Base-by-base conservation (phyloP, 2,113 vertebrate genomes). In the Choloepus hoffmanni region DNA sequence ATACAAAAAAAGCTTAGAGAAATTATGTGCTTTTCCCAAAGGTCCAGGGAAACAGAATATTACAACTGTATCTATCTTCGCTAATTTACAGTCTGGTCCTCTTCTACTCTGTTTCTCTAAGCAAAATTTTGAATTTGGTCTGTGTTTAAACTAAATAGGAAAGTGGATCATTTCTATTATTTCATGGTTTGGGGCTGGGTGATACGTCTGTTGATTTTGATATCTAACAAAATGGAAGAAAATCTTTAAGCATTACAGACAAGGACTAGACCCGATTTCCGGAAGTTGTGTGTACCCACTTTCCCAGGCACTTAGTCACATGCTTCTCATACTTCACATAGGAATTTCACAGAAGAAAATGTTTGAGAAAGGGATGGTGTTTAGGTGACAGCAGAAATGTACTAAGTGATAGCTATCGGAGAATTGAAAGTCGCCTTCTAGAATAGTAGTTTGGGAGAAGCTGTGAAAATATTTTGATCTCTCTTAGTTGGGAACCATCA, bases 131-230 rank as follows among this genome's bases (percentile, higher is more conserved):
- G 28, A 81, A 70, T 94, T 95, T 85, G 36, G 28, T 36, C 15
- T 14, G 40, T 43, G 7, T 88, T 92, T 90, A 43, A 43, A 85
- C 50, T 78, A 79, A 95, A 74, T 30, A 53, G 21, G 6, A 88
- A 92, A 90, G 62, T 73, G 19, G 4, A 40, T 85, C 36, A 15
- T 83, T 92, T 77, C 85, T 78, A 81, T 96, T 89, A 83, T 92
- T 94, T 95, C 62, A 85, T 16, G 74, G 9, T 68, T 93, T 68
- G 67, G 19, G 62, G 5, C 21, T 79, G 55, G 40, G 3, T 10
- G 30, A 86, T 92, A 21, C 36, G 91, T 84, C 86, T 73, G 89
- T 95, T 89, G 67, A 95, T 76, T 91, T 94, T 95, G 40, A 74
- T 89, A 58, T 36, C 95, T 76, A 95, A 82, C 19, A 36, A 86